Evolutionary conservation across 2,888 invertebrate genomes (phyloP).

Genomic region (Diarsia dahlii): DNA sequence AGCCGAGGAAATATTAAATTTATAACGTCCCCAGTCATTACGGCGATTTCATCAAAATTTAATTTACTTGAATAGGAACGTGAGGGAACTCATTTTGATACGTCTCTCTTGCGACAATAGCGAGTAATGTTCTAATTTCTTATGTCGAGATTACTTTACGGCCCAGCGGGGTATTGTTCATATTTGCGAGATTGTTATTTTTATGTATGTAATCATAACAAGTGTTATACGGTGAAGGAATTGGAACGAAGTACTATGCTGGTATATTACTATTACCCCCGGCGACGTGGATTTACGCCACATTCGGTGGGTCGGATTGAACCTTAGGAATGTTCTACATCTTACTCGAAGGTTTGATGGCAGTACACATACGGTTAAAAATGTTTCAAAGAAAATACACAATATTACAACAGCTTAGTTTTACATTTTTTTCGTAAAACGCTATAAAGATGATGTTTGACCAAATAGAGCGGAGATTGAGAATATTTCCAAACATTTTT

Average conservation of each 20-base stretch:
- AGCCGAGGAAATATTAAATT: conserved; percentile 69
- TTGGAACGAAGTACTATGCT: conserved; percentile 26
- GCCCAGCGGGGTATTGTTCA: conserved; percentile 58
- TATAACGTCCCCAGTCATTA: conserved; percentile 70
- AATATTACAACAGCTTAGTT: not conserved
- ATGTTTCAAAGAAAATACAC: not conserved
- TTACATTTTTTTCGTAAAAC: not conserved
- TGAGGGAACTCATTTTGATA: conserved; percentile 64
- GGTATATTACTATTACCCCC: conserved; percentile 36
- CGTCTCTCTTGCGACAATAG: conserved; percentile 49
- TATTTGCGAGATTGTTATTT: conserved; percentile 59
- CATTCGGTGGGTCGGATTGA: conserved; percentile 11
- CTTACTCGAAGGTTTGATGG: conserved; percentile 27
- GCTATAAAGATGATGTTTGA: not conserved
- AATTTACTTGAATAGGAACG: conserved; percentile 72
- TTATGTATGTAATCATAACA: conserved; percentile 55
- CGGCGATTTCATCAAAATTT: conserved; percentile 74
- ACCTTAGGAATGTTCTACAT: conserved; percentile 22
- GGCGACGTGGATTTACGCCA: conserved; percentile 45
- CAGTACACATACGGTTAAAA: not conserved
- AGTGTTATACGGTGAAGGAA: conserved; percentile 32
- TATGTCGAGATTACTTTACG: conserved; percentile 62
- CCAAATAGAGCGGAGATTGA: too few species aligned
- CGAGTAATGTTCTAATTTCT: conserved; percentile 66
- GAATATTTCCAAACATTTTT: too few species aligned